Evolutionary conservation across 2,797 vertebrate genomes (phyloP).

Genomic region (Lateolabrax maculatus): DNA sequence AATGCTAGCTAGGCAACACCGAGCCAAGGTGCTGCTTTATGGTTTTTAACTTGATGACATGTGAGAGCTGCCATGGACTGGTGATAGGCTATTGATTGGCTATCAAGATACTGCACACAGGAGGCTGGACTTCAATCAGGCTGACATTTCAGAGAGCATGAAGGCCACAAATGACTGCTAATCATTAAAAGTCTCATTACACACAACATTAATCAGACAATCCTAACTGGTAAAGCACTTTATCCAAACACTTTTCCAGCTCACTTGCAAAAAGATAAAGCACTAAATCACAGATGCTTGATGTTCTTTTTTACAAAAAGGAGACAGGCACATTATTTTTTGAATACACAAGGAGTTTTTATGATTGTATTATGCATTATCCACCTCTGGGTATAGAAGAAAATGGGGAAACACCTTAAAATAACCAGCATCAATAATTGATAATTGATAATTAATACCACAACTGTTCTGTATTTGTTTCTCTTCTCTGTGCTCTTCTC

Average conservation of each 20-base stretch:
- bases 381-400: conserved; percentile 1
- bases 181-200: conserved; percentile 77
- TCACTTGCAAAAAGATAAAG: conserved; percentile 40
- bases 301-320: conserved; percentile 27
- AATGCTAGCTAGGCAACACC: conserved; percentile 60
- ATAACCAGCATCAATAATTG: conserved; percentile 22
- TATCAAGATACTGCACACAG: conserved; percentile 67
- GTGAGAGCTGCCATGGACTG: conserved; percentile 61
- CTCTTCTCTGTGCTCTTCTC: background rate
- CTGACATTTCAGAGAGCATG: conserved; percentile 70
- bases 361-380: conserved; percentile 15
- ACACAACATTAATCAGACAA: conserved; percentile 77
- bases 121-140: conserved; percentile 71
- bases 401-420: conserved; percentile 11
- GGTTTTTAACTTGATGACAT: conserved; percentile 70
- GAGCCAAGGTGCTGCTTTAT: conserved; percentile 63
- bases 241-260: conserved; percentile 61
- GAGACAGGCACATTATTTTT: conserved; percentile 8
- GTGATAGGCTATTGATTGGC: conserved; percentile 80
- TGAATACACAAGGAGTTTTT: conserved; percentile 13
- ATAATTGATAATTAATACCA: too few relatives aligned
- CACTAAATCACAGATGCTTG: conserved; percentile 27
- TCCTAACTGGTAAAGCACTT: conserved; percentile 59
- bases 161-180: conserved; percentile 67
- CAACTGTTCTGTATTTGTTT: background rate